Evolutionary conservation across 2,113 vertebrate genomes (phyloP), one percentile per base, ranked within the genome.

Genomic region (Cervus canadensis): DNA sequence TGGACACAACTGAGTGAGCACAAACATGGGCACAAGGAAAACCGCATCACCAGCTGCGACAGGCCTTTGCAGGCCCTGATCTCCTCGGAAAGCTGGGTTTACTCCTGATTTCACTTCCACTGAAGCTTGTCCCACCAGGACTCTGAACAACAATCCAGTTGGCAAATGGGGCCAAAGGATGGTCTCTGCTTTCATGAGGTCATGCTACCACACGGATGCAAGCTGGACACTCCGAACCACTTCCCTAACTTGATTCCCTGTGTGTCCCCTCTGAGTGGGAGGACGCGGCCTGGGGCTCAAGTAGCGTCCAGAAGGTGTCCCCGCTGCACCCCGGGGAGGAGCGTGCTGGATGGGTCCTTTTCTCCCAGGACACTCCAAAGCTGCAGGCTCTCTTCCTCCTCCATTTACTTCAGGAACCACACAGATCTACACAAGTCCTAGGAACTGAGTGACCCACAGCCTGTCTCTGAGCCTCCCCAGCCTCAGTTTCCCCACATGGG

Each of bases 21-120:
- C 60, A 33, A 15, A 3, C 6, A 3, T 0, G 14, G 60, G 2
- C 14, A 8, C 28, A 1, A 33, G 60, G 30, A 33, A 30, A 9
- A 17, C 62, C 7, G 1, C 16, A 2, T 11, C 17, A 11, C 19
- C 64, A 12, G 52, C 11, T 6, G 1, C 0, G 21, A 50, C 15
- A n/a, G 64, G 54, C 12, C 52, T 48, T 1, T 9, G 40, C 40
- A 17, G 3, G 33, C 48, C 54, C 64, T 9, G 1, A 19, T 28
- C 43, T 15, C 15, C 0, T 2, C 2, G 3, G 30, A 13, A 21
- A 48, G 11, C 25, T 30, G 43, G 28, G 64, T 5, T 50, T 21
- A n/a, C 50, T 36, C 36, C 23, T 25, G 36, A 76, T 8, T 52
- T 6, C 15, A 12, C 40, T 3, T 33, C 30, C 3, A 33, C 28